phyloP scores from a whole-genome alignment of 2,888 invertebrate genomes.

The Drosophila neonasuta region DNA sequence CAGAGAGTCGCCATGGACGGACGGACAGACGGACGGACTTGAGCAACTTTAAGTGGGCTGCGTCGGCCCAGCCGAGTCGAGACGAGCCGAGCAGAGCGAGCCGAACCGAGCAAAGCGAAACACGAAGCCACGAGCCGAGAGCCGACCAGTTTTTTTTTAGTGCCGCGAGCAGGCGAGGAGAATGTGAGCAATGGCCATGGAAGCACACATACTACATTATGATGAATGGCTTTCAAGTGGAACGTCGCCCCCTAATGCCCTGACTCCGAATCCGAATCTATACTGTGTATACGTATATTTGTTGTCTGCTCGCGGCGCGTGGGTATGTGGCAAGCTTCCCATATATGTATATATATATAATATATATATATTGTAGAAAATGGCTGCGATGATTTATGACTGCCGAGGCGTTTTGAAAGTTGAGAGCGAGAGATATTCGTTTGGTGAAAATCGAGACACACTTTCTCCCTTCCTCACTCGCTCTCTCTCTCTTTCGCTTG shows the following conservation, averaged over 20 bases:
- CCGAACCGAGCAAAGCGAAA: constrained; percentile 11
- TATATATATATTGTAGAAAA: constrained; percentile 41
- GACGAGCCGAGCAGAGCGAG: constrained; percentile 13
- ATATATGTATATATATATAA: constrained; percentile 16
- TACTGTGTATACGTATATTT: constrained; percentile 9
- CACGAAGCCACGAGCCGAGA: constrained; percentile 27
- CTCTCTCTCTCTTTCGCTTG: constrained; percentile 22
- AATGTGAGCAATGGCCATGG: constrained; percentile 53
- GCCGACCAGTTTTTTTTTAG: constrained; percentile 42
- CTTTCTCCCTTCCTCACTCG: constrained; percentile 52
- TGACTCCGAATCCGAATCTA: constrained; percentile 38
- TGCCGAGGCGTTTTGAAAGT: constrained; percentile 65
- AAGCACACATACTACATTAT: constrained; percentile 50
- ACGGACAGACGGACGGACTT: constrained; percentile 61
- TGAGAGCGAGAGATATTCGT: constrained; percentile 31
- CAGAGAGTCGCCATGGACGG: constrained; percentile 54
- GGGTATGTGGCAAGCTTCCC: constrained; percentile 54
- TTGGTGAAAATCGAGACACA: constrained; percentile 46
- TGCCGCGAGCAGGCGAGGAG: constrained; percentile 28
- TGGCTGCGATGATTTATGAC: constrained; percentile 77
- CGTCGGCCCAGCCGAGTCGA: constrained; percentile 41
- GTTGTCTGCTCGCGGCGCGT: constrained; percentile 31
- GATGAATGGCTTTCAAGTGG: constrained; percentile 77
- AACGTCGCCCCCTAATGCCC: constrained; percentile 61
- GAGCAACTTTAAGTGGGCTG: constrained; percentile 72